Evolutionary conservation across 2,888 invertebrate genomes (phyloP), one percentile per base, ranked within the genome.

Genomic region (Amaurobius ferox): DNA sequence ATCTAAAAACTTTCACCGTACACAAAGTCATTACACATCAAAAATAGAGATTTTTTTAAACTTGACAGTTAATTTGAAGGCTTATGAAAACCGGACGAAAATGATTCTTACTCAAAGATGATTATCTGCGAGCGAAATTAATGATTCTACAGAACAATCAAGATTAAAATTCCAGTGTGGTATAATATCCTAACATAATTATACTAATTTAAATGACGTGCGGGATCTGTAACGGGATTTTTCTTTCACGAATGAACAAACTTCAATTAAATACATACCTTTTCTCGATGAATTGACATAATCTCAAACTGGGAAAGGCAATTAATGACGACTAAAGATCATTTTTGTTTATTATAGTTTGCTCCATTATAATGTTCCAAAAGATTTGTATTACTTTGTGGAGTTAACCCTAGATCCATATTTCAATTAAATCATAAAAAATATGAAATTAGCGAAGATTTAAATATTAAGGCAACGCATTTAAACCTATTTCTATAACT

Each of bases 51-150:
- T 13, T 7, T 7, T 44, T 23, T 23, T 3, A 55, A 23, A 23
- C 23, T n/a, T n/a, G 6, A 55, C 55, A 55, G 55, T 55, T 55
- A 55, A 55, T 55, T 55, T 55, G 55, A 55, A 3, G 23, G 55
- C 23, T 55, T 23, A 55, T 55, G 5, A 23, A 55, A 55, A 11
- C 1, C 5, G 55, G 23, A 23, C 1, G 55, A 3, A 55, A 16
- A 16, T n/a, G 55, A 55, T 55, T 55, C 16, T 5, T 11, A 55
- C 5, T 23, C 23, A 23, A 55, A 55, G 55, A 11, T 3, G 19
- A 55, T 55, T 55, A 23, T 11, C 55, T 23, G 19, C 23, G 23
- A 19, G 55, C 23, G 11, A 6, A 55, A 55, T 55, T 55, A 55
- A 55, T 23, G 55, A 55, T 23, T 55, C 1, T 2, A 19, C 1